phyloP scores from a whole-genome alignment of 2,888 invertebrate species.

The Tromatobia lineatoria region DNA sequence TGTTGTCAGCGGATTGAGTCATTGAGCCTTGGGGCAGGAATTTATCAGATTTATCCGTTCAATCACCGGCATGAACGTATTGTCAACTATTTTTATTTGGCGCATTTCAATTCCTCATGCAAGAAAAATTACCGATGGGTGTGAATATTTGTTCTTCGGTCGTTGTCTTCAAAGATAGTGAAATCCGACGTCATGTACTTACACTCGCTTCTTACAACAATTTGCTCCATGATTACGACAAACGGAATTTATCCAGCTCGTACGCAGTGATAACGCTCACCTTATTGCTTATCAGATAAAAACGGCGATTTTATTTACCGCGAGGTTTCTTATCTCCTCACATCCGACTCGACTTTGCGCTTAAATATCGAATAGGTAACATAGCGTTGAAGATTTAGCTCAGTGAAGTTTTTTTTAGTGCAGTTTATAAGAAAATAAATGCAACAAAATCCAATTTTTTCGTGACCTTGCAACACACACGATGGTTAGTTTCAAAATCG shows the following conservation, averaged over 20 bases:
- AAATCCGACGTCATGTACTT: slow-evolving; percentile 11
- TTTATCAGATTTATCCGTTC: slow-evolving; percentile 33
- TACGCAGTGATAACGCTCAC: slow-evolving; percentile 54
- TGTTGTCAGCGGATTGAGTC: slow-evolving; percentile 59
- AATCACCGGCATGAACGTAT: slow-evolving; percentile 5
- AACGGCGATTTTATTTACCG: slow-evolving; percentile 51
- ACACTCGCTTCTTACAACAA: slow-evolving; percentile 43
- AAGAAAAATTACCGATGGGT: slow-evolving; percentile 6
- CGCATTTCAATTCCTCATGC: background rate
- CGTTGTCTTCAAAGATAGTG: slow-evolving; percentile 51
- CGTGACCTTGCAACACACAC: too few species aligned
- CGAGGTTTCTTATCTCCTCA: slow-evolving; percentile 52
- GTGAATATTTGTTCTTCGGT: slow-evolving; percentile 47
- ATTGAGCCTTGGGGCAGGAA: slow-evolving; percentile 10
- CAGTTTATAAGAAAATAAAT: background rate
- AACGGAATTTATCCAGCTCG: slow-evolving; percentile 64
- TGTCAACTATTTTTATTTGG: background rate
- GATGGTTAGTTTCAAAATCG: background rate
- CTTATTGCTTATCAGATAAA: slow-evolving; percentile 61
- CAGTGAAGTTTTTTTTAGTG: background rate
- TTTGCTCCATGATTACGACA: slow-evolving; percentile 62
- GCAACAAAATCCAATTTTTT: too few species aligned
- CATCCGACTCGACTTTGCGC: slow-evolving; percentile 1
- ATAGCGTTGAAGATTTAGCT: background rate
- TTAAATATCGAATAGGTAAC: slow-evolving; percentile 13